phyloP scores from a whole-genome alignment of 2,888 invertebrate genomes.

The Euzophera pinguis region DNA sequence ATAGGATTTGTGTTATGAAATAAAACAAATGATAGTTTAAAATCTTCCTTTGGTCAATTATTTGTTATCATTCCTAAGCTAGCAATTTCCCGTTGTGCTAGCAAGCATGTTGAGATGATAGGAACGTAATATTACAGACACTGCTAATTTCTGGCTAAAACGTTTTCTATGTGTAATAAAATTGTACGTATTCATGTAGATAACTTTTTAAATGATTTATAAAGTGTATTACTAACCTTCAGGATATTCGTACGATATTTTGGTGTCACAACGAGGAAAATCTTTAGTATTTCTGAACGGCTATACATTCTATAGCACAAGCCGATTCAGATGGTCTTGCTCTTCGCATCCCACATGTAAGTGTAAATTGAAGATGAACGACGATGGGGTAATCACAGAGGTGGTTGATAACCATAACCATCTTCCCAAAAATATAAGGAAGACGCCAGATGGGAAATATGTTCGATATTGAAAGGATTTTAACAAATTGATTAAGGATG shows the following conservation, averaged over 20 bases:
- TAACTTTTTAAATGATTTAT: too few relatives aligned
- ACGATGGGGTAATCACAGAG: constrained; percentile 10
- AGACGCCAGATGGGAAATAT: neutral
- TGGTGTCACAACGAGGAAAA: constrained; percentile 31
- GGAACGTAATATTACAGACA: too few relatives aligned
- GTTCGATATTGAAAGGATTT: neutral
- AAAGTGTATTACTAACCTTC: neutral
- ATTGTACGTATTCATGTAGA: too few relatives aligned
- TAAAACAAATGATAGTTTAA: too few relatives aligned
- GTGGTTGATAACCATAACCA: constrained; percentile 23
- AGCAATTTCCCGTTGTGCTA: too few relatives aligned
- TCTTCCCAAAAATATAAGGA: constrained; percentile 9
- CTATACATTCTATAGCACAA: constrained; percentile 26
- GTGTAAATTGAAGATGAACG: constrained; percentile 21
- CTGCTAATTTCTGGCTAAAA: too few relatives aligned
- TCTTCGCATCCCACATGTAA: constrained; percentile 27
- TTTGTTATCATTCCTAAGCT: too few relatives aligned
- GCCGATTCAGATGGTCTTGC: constrained; percentile 23
- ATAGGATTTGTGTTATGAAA: too few relatives aligned
- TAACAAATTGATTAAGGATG: neutral
- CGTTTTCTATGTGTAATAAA: too few relatives aligned
- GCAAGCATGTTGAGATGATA: too few relatives aligned
- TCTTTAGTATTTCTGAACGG: constrained; percentile 28
- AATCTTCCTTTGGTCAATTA: too few relatives aligned
- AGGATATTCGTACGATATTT: constrained; percentile 27